Percentiles rank a stretch among this genome's conserved stretches.
phyloP scores from a whole-genome alignment of 1,140 invertebrate genomes.

The Stenopsyche tienmushanensis region DNA sequence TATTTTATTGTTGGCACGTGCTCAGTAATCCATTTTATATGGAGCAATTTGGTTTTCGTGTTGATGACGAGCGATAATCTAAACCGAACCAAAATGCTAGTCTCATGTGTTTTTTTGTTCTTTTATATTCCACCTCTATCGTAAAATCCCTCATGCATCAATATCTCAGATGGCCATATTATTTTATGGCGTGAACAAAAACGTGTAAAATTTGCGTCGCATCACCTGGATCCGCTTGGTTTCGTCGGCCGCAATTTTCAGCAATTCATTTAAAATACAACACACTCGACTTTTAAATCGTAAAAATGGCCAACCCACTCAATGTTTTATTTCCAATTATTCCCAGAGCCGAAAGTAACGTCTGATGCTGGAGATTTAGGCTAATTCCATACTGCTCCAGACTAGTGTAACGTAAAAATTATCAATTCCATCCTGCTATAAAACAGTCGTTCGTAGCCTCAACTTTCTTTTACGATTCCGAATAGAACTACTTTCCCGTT shows the following conservation, averaged over 20 bases:
- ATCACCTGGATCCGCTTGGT: neutral
- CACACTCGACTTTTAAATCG: no score
- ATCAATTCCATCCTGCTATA: neutral
- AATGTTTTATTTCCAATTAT: no score
- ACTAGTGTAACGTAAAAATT: no score
- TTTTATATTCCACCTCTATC: slow-evolving; percentile 17
- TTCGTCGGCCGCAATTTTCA: no score
- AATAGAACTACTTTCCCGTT: neutral
- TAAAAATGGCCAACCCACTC: no score
- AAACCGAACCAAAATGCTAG: slow-evolving; percentile 1
- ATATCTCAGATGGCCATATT: slow-evolving; percentile 24
- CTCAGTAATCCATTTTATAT: slow-evolving; percentile 12
- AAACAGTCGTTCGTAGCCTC: neutral
- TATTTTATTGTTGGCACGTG: slow-evolving; percentile 15
- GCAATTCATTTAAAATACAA: no score
- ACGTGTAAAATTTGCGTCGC: slow-evolving; percentile 3
- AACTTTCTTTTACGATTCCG: slow-evolving; percentile 6
- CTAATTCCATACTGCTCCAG: no score
- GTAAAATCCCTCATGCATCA: slow-evolving; percentile 23
- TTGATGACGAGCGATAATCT: slow-evolving; percentile 30
- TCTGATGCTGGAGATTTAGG: no score
- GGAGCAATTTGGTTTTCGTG: slow-evolving; percentile 21
- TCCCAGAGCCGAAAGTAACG: no score
- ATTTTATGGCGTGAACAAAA: slow-evolving; percentile 19
- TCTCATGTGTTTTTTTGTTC: slow-evolving; percentile 7